These are phyloP conservation scores for Mastacembelus armatus DNA, from an alignment of 2,797 vertebrate species.

Conservation along the genomic window DNA sequence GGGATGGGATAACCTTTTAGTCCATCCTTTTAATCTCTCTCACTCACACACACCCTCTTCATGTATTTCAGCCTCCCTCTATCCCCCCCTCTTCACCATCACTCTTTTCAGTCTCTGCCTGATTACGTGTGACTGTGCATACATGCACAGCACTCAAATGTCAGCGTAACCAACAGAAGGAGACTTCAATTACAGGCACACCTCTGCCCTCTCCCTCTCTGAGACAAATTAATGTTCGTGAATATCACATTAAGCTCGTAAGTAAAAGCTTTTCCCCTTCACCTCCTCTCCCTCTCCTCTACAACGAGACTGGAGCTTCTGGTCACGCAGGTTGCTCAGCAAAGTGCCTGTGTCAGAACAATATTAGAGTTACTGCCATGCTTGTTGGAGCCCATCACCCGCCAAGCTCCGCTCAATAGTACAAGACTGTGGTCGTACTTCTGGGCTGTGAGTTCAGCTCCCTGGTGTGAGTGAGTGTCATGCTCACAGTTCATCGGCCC, in stretches of 20 bases:
- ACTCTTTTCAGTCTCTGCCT: constrained; percentile 11
- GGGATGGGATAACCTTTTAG: constrained; percentile 64
- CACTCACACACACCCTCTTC: background rate
- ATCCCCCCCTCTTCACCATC: constrained; percentile 5
- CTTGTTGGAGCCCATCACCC: constrained; percentile 10
- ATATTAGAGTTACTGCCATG: background rate
- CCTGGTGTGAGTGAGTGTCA: constrained; percentile 5
- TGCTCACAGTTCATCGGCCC: background rate
- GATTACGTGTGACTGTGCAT: background rate
- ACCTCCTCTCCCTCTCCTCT: constrained; percentile 7
- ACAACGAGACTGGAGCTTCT: background rate
- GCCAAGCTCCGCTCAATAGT: constrained; percentile 22
- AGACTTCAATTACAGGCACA: constrained; percentile 41
- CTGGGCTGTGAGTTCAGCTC: constrained; percentile 26
- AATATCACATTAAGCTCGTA: constrained; percentile 24
- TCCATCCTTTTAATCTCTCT: constrained; percentile 59
- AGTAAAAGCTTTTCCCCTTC: constrained; percentile 23
- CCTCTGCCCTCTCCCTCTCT: background rate
- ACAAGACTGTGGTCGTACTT: background rate
- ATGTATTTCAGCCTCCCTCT: background rate
- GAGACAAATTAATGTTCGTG: constrained; percentile 15
- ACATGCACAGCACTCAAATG: constrained; percentile 39
- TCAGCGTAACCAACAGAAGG: constrained; percentile 35
- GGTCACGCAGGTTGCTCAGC: background rate
- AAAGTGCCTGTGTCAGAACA: constrained; percentile 28